These are phyloP conservation scores for Andinoacara biseriatus DNA, from an alignment of 2,113 vertebrate genomes.

Conservation along the genomic window DNA sequence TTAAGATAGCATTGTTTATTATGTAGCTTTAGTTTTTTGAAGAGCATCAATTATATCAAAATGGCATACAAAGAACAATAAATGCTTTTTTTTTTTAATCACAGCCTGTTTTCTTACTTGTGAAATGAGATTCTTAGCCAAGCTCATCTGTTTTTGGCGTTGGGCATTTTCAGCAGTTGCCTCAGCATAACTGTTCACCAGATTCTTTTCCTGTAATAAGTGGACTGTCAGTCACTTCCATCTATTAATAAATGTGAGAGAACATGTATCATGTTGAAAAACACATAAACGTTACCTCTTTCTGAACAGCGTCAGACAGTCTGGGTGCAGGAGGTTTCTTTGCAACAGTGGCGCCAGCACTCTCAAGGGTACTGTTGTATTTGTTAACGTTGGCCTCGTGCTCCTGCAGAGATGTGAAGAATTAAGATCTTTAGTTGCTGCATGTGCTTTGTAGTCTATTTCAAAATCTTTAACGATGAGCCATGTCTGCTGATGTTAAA, in stretches of 20 bases:
- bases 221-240: background rate
- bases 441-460: background rate
- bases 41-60: background rate
- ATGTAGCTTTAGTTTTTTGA: background rate
- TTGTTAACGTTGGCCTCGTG: conserved; percentile 86
- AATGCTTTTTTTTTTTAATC: background rate
- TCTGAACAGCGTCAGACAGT: conserved; percentile 85
- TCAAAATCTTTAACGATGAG: background rate
- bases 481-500: background rate
- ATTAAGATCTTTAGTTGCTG: background rate
- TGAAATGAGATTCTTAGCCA: conserved; percentile 83
- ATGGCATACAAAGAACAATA: background rate
- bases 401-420: conserved; percentile 78
- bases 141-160: conserved; percentile 85
- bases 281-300: conserved; percentile 81
- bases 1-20: background rate
- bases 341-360: conserved; percentile 59
- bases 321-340: conserved; percentile 77
- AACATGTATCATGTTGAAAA: background rate
- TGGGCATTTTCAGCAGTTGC: conserved; percentile 82
- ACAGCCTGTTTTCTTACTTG: conserved; percentile 79
- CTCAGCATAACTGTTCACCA: conserved; percentile 83
- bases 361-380: conserved; percentile 86
- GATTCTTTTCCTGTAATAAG: conserved; percentile 83
- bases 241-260: background rate